These are phyloP conservation scores for Eucidaris tribuloides DNA, from an alignment of 35 echinoderm and acorn worm species.

Conservation along the genomic window DNA sequence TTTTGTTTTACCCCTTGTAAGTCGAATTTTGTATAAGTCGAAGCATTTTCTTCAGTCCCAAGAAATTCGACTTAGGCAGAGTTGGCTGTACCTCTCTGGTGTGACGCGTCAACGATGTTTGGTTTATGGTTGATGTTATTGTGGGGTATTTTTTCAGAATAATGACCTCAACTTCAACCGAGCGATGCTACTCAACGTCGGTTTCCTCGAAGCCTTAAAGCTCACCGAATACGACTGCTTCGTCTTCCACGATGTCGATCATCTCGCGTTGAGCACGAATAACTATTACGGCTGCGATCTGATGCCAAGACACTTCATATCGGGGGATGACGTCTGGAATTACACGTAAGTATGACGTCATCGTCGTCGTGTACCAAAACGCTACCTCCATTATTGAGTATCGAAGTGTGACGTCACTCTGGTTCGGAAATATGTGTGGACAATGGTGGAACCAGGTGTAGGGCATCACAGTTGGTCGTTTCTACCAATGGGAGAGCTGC, in stretches of 20 bases:
- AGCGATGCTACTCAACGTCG: constrained; percentile 46
- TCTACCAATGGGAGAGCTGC: too few relatives aligned
- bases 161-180: constrained; percentile 25
- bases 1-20: too few relatives aligned
- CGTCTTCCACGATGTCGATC: constrained; percentile 51
- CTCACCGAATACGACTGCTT: constrained; percentile 40
- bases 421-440: too few relatives aligned
- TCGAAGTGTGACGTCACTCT: too few relatives aligned
- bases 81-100: too few relatives aligned
- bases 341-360: constrained; percentile 31
- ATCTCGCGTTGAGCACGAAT: constrained; percentile 5
- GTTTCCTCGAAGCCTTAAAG: constrained; percentile 45
- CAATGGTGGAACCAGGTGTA: too few relatives aligned
- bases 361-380: neutral
- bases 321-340: neutral
- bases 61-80: too few relatives aligned
- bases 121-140: too few relatives aligned
- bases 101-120: too few relatives aligned
- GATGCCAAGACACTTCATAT: constrained; percentile 39
- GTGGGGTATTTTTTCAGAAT: constrained; percentile 21
- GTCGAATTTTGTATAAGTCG: too few relatives aligned
- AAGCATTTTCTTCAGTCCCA: too few relatives aligned
- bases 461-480: too few relatives aligned
- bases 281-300: constrained; percentile 39
- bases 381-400: neutral